Conservation (phyloP, 2,888 invertebrate species). For the Drosophila glabriapex region DNA sequence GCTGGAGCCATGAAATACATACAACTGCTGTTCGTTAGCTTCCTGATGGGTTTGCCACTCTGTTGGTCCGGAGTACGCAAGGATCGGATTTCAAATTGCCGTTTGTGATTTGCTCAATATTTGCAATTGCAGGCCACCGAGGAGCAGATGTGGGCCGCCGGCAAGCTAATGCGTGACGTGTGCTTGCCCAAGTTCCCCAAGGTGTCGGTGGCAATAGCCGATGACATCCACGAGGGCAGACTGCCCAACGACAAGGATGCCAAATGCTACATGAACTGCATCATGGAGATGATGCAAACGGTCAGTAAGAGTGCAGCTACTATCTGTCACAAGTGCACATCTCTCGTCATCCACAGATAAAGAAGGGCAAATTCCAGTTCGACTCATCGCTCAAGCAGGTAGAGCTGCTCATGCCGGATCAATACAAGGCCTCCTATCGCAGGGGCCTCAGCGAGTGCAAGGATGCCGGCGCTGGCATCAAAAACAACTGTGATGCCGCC, state of each 20-base stretch:
- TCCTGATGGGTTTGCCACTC: slow-evolving; percentile 33
- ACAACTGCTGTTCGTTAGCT: slow-evolving; percentile 16
- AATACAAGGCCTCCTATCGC: slow-evolving; percentile 76
- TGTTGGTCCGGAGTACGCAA: slow-evolving; percentile 39
- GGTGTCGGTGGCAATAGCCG: slow-evolving; percentile 76
- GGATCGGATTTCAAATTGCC: neutral
- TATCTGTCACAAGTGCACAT: neutral
- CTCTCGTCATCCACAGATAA: slow-evolving; percentile 71
- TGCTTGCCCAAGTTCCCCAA: slow-evolving; percentile 88
- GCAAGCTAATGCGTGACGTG: slow-evolving; percentile 88
- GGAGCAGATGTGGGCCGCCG: slow-evolving; percentile 88
- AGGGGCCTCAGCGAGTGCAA: slow-evolving; percentile 79
- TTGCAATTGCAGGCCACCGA: slow-evolving; percentile 79
- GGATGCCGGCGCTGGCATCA: slow-evolving; percentile 79
- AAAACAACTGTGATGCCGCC: slow-evolving; percentile 84
- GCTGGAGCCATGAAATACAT: slow-evolving; percentile 27
- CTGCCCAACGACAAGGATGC: slow-evolving; percentile 82
- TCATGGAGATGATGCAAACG: slow-evolving; percentile 86
- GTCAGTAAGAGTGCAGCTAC: slow-evolving; percentile 80
- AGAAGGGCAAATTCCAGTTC: slow-evolving; percentile 84
- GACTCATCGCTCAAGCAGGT: slow-evolving; percentile 84
- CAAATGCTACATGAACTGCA: slow-evolving; percentile 87
- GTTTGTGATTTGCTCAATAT: neutral
- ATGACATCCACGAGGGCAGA: slow-evolving; percentile 75
- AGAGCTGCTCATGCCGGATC: slow-evolving; percentile 83